phyloP scores from a whole-genome alignment of 1,140 invertebrate genomes.

The Semibalanus balanoides region DNA sequence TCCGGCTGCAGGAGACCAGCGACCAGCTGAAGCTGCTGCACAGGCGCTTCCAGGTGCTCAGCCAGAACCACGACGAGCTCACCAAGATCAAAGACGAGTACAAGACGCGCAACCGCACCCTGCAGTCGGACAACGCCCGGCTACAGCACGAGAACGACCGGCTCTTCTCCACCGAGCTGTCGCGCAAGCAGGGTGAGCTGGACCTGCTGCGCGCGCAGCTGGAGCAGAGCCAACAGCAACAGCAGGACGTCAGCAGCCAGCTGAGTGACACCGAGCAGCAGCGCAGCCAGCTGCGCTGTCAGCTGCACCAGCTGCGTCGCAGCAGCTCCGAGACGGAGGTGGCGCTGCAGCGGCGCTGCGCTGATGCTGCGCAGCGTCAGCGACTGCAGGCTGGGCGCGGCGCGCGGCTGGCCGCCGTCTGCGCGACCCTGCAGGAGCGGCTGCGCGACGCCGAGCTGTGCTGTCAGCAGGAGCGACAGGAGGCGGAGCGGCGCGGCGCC shows the following conservation, averaged over 20 bases:
- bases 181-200: neutral
- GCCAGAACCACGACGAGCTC: neutral
- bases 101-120: neutral
- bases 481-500: neutral
- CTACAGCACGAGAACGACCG: neutral
- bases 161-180: neutral
- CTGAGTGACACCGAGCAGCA: neutral
- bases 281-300: neutral
- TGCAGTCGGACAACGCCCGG: neutral
- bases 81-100: neutral
- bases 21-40: neutral
- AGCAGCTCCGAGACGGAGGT: neutral
- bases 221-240: neutral
- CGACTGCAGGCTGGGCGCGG: neutral
- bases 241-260: neutral
- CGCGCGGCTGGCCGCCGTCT: neutral
- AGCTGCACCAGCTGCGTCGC: neutral
- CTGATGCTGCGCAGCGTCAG: neutral
- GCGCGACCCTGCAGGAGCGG: neutral
- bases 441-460: neutral
- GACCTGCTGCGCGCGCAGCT: neutral
- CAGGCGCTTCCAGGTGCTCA: neutral
- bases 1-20: neutral
- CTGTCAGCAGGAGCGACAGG: neutral
- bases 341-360: neutral